A percentile compares a stretch with the other conserved stretches of the same genome.
phyloP scores from a whole-genome alignment of 92 coral and sea anemone species.

The Heliopora coerulea region DNA sequence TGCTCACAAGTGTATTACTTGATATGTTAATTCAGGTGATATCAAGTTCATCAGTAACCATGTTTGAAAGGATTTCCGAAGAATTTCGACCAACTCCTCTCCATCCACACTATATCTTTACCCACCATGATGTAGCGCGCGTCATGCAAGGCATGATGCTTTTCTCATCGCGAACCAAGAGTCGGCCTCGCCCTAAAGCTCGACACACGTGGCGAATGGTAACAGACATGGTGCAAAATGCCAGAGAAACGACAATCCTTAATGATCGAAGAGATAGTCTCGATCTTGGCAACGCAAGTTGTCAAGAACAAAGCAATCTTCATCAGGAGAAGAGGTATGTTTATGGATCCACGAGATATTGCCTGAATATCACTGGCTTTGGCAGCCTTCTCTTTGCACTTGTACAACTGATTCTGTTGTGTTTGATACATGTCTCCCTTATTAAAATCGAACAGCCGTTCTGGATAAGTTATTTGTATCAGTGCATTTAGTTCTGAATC shows the following conservation, averaged over 20 bases:
- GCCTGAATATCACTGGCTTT: too few species aligned
- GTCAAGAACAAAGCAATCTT: not conserved
- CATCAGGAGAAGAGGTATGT: slow-evolving; percentile 28
- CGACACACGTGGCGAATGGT: slow-evolving; percentile 55
- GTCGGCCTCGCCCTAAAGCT: slow-evolving; percentile 77
- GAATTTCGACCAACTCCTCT: slow-evolving; percentile 90
- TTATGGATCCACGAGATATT: not conserved
- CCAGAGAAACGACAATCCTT: not conserved
- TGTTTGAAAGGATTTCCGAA: slow-evolving; percentile 59
- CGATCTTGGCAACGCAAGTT: not conserved
- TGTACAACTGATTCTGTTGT: too few species aligned
- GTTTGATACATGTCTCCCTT: too few species aligned
- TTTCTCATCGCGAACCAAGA: slow-evolving; percentile 77
- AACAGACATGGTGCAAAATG: slow-evolving; percentile 19
- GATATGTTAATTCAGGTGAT: slow-evolving; percentile 84
- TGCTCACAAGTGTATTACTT: too few species aligned
- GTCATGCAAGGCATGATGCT: slow-evolving; percentile 82
- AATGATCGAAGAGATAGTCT: not conserved
- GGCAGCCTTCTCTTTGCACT: too few species aligned
- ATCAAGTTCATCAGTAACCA: slow-evolving; percentile 70
- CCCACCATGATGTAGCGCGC: slow-evolving; percentile 89
- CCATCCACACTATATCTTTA: slow-evolving; percentile 90
- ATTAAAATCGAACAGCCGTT: too few species aligned
- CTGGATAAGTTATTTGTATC: too few species aligned
- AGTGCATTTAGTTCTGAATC: too few species aligned